A percentile compares a stretch with the other conserved stretches of the same genome.
phyloP scores from a whole-genome alignment of 1,140 invertebrate genomes.

The Ceratosolen fusciceps region DNA sequence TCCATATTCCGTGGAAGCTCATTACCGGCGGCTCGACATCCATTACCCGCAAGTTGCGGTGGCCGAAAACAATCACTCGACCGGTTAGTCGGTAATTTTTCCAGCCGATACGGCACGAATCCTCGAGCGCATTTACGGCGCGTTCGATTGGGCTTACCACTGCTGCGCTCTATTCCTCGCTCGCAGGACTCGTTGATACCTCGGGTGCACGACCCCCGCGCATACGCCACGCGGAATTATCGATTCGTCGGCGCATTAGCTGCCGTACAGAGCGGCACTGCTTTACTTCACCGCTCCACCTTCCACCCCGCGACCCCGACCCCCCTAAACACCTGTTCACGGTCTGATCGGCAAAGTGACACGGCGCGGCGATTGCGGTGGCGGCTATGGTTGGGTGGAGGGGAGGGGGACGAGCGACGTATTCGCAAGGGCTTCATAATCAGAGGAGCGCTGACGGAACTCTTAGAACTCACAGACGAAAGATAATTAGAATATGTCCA shows the following conservation, averaged over 20 bases:
- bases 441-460: not conserved
- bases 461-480: no score
- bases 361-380: no score
- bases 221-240: not conserved
- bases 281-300: constrained; percentile 1
- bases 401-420: not conserved
- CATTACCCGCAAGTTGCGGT: not conserved
- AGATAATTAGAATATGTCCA: no score
- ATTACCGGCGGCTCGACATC: not conserved
- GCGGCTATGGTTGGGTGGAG: not conserved
- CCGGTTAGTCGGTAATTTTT: not conserved
- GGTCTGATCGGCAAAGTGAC: no score
- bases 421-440: not conserved
- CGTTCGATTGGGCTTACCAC: not conserved
- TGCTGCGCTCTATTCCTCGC: not conserved
- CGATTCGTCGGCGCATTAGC: constrained; percentile 33
- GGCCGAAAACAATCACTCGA: not conserved
- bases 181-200: constrained; percentile 12
- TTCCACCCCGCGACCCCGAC: not conserved
- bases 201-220: not conserved
- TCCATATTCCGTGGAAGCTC: not conserved
- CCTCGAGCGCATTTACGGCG: no score
- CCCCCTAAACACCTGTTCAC: no score
- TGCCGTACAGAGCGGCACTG: not conserved
- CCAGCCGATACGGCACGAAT: not conserved